Evolutionary conservation across 2,888 invertebrate species (phyloP), one percentile per base, ranked within the genome.

Genomic region (Sesamia inferens): DNA sequence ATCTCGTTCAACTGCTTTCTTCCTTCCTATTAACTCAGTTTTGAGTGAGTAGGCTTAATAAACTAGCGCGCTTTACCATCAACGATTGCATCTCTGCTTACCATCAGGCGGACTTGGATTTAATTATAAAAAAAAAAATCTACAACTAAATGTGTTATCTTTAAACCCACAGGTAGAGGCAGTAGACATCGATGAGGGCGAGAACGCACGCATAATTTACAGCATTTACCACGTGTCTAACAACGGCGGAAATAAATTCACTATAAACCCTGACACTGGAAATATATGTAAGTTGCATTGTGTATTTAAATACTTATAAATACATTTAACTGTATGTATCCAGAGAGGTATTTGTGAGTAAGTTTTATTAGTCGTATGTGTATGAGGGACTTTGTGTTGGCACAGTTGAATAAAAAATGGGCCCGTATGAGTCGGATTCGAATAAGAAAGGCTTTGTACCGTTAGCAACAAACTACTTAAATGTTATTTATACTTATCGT

Each of bases 161-260:
- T 61, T 24, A 19, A 0, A 1, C 11, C 11, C 2, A 58, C 90
- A 97, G 97, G 97, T 98, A 78, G 97, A 97, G 88, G 99, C 98
- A 0, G 97, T 97, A 14, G 99, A 99, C 92, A 98, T 98, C 89
- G 99, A 99, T 92, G 97, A 97, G 90, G 98, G 98, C 76, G 97
- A 98, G 89, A 98, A 99, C 93, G 98, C 98, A 31, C 97, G 97
- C 71, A 97, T 99, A 77, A 97, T 97, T 57, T 99, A 98, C 95
- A 98, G 98, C 86, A 98, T 99, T 82, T 98, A 98, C 92, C 99
- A 99, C 94, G 98, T 99, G 13, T 98, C 99, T 78, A 99, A 99
- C 93, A 98, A 98, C 92, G 99, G 99, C 2, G 97, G 97, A 78
- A 98, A 98, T 88, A 98, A 98, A 93, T 99, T 99, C 92, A 97